phyloP scores from a whole-genome alignment of 2,113 vertebrate genomes.

The Elachura formosa region DNA sequence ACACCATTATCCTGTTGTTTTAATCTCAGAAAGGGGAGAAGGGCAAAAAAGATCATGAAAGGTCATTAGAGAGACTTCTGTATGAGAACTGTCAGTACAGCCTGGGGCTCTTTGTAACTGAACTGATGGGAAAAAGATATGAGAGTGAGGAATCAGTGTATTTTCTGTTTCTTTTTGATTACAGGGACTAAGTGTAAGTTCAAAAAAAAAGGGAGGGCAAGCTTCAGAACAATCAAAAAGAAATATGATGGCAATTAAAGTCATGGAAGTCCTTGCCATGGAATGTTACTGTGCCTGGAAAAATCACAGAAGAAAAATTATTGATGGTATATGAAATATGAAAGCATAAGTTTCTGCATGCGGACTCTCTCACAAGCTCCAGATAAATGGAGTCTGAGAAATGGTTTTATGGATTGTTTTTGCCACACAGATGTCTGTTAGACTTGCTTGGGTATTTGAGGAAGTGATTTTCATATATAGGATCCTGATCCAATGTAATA shows the following conservation, averaged over 20 bases:
- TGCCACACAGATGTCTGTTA: not conserved
- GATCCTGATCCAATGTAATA: not conserved
- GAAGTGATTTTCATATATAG: not conserved
- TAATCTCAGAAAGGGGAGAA: not conserved
- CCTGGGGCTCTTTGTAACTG: not conserved
- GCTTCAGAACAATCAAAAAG: not conserved
- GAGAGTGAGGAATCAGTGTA: not conserved
- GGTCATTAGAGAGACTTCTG: not conserved
- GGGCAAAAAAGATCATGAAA: not conserved
- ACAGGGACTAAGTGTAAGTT: not conserved
- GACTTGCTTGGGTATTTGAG: not conserved
- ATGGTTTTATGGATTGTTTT: not conserved
- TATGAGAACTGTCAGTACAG: not conserved
- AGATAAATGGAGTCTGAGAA: not conserved
- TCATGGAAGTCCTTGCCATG: not conserved
- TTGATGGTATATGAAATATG: not conserved
- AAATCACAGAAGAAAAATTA: not conserved
- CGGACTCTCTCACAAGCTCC: not conserved
- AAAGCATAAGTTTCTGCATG: not conserved
- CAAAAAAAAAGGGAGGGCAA: not conserved
- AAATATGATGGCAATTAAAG: not conserved
- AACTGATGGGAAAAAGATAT: not conserved
- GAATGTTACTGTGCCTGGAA: not conserved
- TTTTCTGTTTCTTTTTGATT: not conserved
- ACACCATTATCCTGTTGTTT: not conserved